phyloP scores from a whole-genome alignment of 2,888 invertebrate species.

The Cosmopolites sordidus region DNA sequence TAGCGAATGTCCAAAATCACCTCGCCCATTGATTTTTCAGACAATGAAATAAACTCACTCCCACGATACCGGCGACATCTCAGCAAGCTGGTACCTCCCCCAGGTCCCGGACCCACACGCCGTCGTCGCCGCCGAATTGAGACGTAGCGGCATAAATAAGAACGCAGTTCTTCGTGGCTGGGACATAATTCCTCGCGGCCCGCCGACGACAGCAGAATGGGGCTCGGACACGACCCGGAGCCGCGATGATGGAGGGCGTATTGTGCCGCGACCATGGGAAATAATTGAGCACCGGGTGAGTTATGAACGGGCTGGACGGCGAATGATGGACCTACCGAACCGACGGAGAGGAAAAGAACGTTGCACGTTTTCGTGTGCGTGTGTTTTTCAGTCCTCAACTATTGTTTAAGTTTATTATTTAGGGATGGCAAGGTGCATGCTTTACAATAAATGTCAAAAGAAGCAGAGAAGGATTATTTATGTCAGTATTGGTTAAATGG shows the following conservation, averaged over 20 bases:
- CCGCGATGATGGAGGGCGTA: constrained; percentile 14
- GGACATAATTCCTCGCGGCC: constrained; percentile 44
- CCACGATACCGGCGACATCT: too few relatives aligned
- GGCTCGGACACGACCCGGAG: constrained; percentile 40
- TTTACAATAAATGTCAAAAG: too few relatives aligned
- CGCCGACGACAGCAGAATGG: constrained; percentile 44
- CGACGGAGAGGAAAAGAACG: neutral
- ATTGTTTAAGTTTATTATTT: too few relatives aligned
- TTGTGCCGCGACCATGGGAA: constrained; percentile 13
- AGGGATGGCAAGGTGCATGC: too few relatives aligned
- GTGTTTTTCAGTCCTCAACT: too few relatives aligned
- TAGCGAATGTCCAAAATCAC: too few relatives aligned
- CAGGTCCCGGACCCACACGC: neutral
- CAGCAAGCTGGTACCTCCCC: too few relatives aligned
- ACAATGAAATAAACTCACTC: too few relatives aligned
- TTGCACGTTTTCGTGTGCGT: neutral
- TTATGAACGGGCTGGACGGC: constrained; percentile 6
- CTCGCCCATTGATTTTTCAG: too few relatives aligned
- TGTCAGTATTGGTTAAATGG: too few relatives aligned
- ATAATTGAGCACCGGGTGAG: constrained; percentile 17
- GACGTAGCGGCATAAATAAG: neutral
- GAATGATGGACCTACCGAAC: neutral
- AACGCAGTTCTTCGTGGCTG: neutral
- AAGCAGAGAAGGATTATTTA: too few relatives aligned
- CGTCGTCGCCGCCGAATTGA: neutral